Base-by-base conservation (phyloP, 1,140 invertebrate species). In the Drosophila lini region DNA sequence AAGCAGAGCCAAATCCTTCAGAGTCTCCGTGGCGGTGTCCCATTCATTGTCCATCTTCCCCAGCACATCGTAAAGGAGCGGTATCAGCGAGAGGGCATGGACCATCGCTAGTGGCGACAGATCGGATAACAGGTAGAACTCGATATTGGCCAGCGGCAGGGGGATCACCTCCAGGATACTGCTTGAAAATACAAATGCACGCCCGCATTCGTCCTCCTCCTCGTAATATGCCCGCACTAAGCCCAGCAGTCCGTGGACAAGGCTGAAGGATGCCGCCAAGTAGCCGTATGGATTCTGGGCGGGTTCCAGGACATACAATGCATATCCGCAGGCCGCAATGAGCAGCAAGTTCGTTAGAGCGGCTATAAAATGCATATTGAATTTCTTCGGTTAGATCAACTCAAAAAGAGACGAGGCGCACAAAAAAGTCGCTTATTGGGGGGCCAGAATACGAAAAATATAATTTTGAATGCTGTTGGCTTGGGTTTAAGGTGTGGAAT, bases 1-100 rank as follows among this genome's bases (percentile, higher is more conserved):
- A 16, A 89, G n/a, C 15, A 91, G 36, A 3, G 83, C 74, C 0
- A 91, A 1, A 56, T 90, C 88, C 62, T 81, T 90, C 0, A 89
- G 61, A 9, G 52, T 67, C 4, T 75, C 68, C 5, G 67, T 81
- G n/a, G 63, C 45, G 3, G 32, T 36, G 42, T 77, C 79, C 38
- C 45, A 74, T 1, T 86, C 88, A 13, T 81, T 78, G 13, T 52
- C 56, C 28, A 88, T 7, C 34, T 78, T 84, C 1, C 67, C 71
- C 52, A 81, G 48, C 15, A 81, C 41, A 55, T 90, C 81, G 22
- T 91, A 90, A 5, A 90, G 22, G 15, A 91, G 41, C 10, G 81
- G 63, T 19, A 90, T 80, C 0, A 90, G 34, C 8, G 83, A 78
- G n/a, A 91, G 7, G 5, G 25, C 56, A 32, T 82, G 82, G 6